Evolutionary conservation across 2,113 vertebrate genomes (phyloP).

Genomic region (Bubo blakistoni): DNA sequence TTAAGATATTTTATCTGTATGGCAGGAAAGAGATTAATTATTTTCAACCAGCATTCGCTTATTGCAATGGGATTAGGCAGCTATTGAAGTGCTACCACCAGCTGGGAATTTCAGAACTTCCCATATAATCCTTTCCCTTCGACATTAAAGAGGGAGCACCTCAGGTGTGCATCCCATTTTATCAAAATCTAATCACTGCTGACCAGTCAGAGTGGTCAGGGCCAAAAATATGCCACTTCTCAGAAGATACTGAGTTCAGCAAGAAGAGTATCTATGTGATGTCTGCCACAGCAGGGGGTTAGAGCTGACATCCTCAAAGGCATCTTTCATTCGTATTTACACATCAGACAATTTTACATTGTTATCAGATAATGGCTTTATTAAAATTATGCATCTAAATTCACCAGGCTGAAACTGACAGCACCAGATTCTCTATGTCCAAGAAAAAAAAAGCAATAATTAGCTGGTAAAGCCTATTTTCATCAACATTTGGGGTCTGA

Average conservation of each 20-base stretch:
- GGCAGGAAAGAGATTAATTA: constrained; percentile 32
- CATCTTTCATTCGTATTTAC: constrained; percentile 47
- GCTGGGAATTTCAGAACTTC: constrained; percentile 39
- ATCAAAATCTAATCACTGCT: constrained; percentile 12
- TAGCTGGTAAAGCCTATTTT: neutral
- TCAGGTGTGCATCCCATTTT: neutral
- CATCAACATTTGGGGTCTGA: neutral
- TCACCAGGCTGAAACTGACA: neutral
- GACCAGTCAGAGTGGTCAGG: neutral
- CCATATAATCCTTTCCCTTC: neutral
- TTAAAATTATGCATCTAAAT: constrained; percentile 35
- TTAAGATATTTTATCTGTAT: neutral
- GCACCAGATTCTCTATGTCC: neutral
- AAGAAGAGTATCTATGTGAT: neutral
- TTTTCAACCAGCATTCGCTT: neutral
- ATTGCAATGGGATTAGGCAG: constrained; percentile 31
- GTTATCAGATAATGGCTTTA: constrained; percentile 47
- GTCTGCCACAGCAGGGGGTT: constrained; percentile 38
- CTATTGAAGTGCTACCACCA: constrained; percentile 43
- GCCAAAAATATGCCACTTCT: neutral
- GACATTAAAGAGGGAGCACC: neutral
- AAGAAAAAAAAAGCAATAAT: neutral
- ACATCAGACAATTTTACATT: constrained; percentile 26
- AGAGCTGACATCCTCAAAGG: constrained; percentile 50
- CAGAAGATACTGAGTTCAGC: neutral